A percentile compares a stretch with the other conserved stretches of the same genome.
Evolutionary conservation across 2,797 vertebrate species (phyloP).

Genomic region (Prunella strophiata): DNA sequence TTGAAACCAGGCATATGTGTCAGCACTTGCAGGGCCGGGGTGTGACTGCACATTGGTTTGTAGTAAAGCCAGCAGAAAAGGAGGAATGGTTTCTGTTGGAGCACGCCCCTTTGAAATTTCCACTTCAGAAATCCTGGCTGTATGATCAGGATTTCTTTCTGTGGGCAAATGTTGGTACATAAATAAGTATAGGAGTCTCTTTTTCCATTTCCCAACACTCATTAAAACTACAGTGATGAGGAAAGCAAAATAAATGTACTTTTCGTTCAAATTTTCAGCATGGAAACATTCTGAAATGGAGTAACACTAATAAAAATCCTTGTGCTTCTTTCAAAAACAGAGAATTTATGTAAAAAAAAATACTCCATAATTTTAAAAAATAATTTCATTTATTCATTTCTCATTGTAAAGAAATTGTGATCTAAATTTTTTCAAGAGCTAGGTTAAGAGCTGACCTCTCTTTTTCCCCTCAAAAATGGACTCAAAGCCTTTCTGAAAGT

Average conservation of each 20-base stretch:
- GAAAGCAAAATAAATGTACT: neutral
- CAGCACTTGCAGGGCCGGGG: conserved; percentile 4
- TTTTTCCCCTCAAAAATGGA: neutral
- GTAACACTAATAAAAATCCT: neutral
- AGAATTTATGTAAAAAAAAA: neutral
- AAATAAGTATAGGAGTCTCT: neutral
- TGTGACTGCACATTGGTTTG: conserved; percentile 9
- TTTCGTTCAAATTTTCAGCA: neutral
- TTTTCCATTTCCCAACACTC: neutral
- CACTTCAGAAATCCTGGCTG: neutral
- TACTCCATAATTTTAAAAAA: too few species aligned
- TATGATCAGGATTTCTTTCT: neutral
- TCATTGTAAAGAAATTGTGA: neutral
- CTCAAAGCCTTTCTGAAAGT: neutral
- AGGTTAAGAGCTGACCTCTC: neutral
- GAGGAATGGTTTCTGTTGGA: conserved; percentile 11
- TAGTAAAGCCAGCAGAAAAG: conserved; percentile 20
- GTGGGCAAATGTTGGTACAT: neutral
- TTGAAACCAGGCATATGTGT: neutral
- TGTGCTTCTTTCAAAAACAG: neutral
- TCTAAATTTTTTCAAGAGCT: neutral
- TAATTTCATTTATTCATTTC: neutral
- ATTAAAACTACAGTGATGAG: neutral
- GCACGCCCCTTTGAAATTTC: conserved; percentile 26
- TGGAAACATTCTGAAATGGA: neutral